Base-by-base conservation (phyloP, 2,113 vertebrate species). In the Pithys albifrons region DNA sequence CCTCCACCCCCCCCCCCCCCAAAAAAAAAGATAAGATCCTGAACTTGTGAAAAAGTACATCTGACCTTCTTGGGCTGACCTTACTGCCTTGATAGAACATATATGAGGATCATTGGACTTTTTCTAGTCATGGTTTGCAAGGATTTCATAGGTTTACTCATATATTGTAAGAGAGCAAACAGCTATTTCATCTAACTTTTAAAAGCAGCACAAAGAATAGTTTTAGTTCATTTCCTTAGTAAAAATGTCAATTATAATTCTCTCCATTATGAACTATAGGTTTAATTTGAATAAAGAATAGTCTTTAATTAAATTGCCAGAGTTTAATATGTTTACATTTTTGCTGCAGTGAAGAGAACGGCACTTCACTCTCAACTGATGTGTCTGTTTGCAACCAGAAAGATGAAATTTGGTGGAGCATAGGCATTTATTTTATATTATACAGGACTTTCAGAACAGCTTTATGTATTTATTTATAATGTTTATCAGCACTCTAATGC, bases 391-490 rank as follows among this genome's bases (percentile, higher is more conserved):
- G 43, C 37, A 94, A 94, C 89, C 58, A 90, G 28, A 72, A 52
- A 88, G 85, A 97, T 61, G 33, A 81, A 95, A 95, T 95, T 96
- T 96, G 83, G 87, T 96, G 88, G 61, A 85, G 72, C 62, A 92
- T 59, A 82, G 73, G 43, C 88, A 95, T 97, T 97, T 97, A 90
- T 82, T 97, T 97, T 95, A 89, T 89, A 95, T 97, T 96, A 89
- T 76, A 88, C 41, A 0, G 7, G 69, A 97, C 97, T 97, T 98
- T 97, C 73, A 96, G 66, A 96, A 97, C 96, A 97, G 92, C 58
- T 93, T 95, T 97, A 97, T 96, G 87, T 97, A 93, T 97, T 97
- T 98, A 97, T 97, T 98, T 98, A 95, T 97, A 97, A 96, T 97
- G 94, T 98, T 98, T 98, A 98, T 97, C 95, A 96, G 85, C 18